Evolutionary conservation across 2,888 invertebrate species (phyloP).

Genomic region (Macaria liturata): DNA sequence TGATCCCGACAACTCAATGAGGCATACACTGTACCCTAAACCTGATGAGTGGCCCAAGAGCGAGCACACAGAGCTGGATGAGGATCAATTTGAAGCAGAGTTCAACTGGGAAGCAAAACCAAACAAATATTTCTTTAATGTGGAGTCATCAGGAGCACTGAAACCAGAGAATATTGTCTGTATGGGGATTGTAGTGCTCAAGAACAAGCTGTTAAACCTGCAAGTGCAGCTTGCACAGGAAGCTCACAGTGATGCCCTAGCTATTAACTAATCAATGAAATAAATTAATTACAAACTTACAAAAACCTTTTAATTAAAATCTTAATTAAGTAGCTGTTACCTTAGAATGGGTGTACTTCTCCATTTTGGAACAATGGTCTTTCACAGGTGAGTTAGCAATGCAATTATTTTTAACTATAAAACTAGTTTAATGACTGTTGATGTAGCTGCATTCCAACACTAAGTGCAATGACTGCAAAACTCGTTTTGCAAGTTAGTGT

Average conservation of each 20-base stretch:
- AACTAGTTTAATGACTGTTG: neutral
- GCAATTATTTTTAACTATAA: constrained; percentile 1
- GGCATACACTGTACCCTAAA: constrained; percentile 97
- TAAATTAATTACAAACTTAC: constrained; percentile 7
- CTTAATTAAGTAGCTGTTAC: constrained; percentile 9
- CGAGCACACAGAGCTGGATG: constrained; percentile 96
- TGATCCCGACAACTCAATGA: constrained; percentile 98
- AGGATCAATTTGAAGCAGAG: constrained; percentile 96
- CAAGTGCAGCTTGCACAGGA: constrained; percentile 96
- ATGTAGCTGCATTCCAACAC: constrained; percentile 8
- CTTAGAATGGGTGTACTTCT: constrained; percentile 22
- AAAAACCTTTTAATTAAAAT: neutral
- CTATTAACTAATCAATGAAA: constrained; percentile 79
- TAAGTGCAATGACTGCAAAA: constrained; percentile 14
- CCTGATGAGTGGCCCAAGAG: constrained; percentile 99
- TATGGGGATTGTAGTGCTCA: constrained; percentile 96
- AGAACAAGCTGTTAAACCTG: constrained; percentile 97
- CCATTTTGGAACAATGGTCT: constrained; percentile 12
- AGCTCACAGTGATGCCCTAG: constrained; percentile 91
- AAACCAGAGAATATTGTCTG: constrained; percentile 98
- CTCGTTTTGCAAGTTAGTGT: constrained; percentile 11
- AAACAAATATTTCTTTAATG: constrained; percentile 98
- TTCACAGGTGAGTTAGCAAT: neutral
- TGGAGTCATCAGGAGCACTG: constrained; percentile 97
- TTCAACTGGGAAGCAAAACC: constrained; percentile 98